A percentile compares a stretch with the other conserved stretches of the same genome.
Evolutionary conservation across 2,888 invertebrate genomes (phyloP).

Genomic region (Melieria crassipennis): DNA sequence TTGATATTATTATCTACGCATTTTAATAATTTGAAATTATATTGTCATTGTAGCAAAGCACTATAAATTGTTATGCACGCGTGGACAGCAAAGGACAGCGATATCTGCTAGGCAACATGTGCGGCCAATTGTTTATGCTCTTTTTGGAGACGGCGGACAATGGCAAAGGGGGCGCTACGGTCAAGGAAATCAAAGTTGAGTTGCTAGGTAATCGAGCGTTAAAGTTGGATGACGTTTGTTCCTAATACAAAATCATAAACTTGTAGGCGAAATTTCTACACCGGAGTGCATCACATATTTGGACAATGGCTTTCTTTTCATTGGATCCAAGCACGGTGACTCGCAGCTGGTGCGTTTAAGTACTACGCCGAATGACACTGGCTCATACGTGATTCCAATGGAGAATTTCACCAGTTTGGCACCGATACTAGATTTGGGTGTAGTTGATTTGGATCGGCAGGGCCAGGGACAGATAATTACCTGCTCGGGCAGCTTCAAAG

Average conservation of each 20-base stretch:
- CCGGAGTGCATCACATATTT: conserved; percentile 98
- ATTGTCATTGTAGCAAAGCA: conserved; percentile 76
- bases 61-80: conserved; percentile 93
- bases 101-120: conserved; percentile 93
- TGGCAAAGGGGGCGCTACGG: conserved; percentile 78
- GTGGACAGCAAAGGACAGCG: conserved; percentile 91
- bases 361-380: conserved; percentile 82
- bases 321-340: conserved; percentile 96
- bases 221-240: background rate
- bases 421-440: conserved; percentile 97
- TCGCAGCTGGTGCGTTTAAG: conserved; percentile 93
- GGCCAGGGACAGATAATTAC: conserved; percentile 98
- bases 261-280: conserved; percentile 84
- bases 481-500: conserved; percentile 96
- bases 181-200: conserved; percentile 94
- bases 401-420: conserved; percentile 97
- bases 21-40: background rate
- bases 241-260: conserved; percentile 22
- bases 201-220: conserved; percentile 73
- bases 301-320: conserved; percentile 97
- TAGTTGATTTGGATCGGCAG: conserved; percentile 95
- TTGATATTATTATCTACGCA: background rate
- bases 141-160: conserved; percentile 86
- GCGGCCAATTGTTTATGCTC: conserved; percentile 95
- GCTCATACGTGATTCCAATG: conserved; percentile 92